A percentile compares a stretch with the other conserved stretches of the same genome.
Evolutionary conservation across 1,140 invertebrate genomes (phyloP).

Genomic region (Coboldia fuscipes): DNA sequence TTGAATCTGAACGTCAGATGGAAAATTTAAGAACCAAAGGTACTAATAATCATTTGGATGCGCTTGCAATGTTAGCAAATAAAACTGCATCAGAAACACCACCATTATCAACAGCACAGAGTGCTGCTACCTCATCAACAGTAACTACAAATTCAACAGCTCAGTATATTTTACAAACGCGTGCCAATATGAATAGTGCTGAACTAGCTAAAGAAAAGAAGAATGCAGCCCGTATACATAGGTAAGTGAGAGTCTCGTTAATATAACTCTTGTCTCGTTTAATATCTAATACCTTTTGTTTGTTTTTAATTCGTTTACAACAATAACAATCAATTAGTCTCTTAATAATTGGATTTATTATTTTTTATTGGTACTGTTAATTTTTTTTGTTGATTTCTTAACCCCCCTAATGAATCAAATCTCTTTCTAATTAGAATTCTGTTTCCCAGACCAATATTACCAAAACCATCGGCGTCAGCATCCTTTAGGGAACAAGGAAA

Average conservation of each 20-base stretch:
- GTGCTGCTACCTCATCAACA: neutral
- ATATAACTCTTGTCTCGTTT: neutral
- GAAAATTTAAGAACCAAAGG: neutral
- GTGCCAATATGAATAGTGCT: constrained; percentile 6
- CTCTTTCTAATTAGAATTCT: constrained; percentile 2
- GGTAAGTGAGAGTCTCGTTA: constrained; percentile 1
- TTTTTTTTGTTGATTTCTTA: neutral
- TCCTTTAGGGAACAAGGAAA: neutral
- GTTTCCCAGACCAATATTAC: constrained; percentile 6
- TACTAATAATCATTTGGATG: neutral
- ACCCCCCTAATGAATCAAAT: neutral
- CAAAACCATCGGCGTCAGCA: constrained; percentile 5
- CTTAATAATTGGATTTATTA: no score
- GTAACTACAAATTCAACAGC: neutral
- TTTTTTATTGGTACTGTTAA: no score
- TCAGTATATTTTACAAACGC: constrained; percentile 4
- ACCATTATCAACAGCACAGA: neutral
- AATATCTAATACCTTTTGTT: no score
- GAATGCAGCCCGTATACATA: constrained; percentile 5
- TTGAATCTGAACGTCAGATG: neutral
- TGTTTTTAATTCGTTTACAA: no score
- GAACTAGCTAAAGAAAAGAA: constrained; percentile 6
- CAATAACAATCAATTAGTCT: no score
- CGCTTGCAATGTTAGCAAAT: neutral
- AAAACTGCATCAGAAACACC: neutral